Conservation (phyloP, 2,888 invertebrate genomes). For the Drosophila maculinotata region DNA sequence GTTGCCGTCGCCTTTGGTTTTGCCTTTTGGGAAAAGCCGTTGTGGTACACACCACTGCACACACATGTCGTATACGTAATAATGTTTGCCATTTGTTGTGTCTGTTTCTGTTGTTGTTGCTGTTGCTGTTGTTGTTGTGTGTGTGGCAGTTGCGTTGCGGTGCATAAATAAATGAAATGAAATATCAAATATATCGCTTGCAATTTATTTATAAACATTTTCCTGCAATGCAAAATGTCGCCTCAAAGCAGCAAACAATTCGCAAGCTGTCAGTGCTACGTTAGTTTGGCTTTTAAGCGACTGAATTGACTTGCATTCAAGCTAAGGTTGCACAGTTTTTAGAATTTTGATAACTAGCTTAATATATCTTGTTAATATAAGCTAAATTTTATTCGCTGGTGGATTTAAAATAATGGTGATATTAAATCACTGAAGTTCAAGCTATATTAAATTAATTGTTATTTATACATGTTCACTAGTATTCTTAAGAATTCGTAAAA, state of each 20-base stretch:
- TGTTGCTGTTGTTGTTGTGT: no score
- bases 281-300: conserved; percentile 1
- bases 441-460: no score
- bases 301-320: not conserved
- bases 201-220: conserved; percentile 76
- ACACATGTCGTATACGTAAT: conserved; percentile 73
- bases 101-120: conserved; percentile 25
- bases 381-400: no score
- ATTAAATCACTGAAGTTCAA: no score
- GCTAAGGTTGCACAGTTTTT: not conserved
- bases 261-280: conserved; percentile 4
- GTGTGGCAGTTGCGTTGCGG: conserved; percentile 49
- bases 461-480: no score
- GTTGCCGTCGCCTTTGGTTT: conserved; percentile 26
- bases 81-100: conserved; percentile 52
- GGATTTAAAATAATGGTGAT: no score
- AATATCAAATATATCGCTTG: conserved; percentile 55
- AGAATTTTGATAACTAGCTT: no score
- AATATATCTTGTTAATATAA: no score
- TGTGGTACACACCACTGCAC: conserved; percentile 32
- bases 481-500: no score
- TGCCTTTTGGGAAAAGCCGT: conserved; percentile 74
- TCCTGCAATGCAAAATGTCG: conserved; percentile 45
- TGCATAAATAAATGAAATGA: conserved; percentile 68
- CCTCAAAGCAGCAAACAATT: conserved; percentile 6